Evolutionary conservation across 2,113 vertebrate genomes (phyloP).

Genomic region (Myotis brandtii): DNA sequence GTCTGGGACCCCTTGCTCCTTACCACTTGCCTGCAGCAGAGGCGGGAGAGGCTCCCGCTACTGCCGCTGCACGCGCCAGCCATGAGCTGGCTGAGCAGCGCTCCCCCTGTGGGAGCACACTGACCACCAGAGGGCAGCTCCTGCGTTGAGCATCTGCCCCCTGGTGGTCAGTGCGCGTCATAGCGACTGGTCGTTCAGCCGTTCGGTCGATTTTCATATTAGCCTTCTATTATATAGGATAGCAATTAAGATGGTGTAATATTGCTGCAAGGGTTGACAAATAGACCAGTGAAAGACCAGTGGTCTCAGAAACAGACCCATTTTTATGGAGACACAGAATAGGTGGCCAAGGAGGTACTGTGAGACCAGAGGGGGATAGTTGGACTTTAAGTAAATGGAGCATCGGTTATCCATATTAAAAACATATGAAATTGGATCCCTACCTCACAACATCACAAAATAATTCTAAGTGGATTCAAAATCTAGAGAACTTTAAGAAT

Average conservation of each 20-base stretch:
- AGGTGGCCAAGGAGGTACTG: neutral
- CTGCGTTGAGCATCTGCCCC: too few relatives aligned
- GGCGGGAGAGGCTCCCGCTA: too few relatives aligned
- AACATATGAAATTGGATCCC: neutral
- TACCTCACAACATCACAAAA: slow-evolving; percentile 33
- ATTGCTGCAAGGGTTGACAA: slow-evolving; percentile 9
- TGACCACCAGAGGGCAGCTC: too few relatives aligned
- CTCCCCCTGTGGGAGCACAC: too few relatives aligned
- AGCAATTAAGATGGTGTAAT: slow-evolving; percentile 14
- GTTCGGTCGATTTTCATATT: too few relatives aligned
- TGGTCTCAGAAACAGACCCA: slow-evolving; percentile 19
- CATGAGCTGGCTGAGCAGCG: too few relatives aligned
- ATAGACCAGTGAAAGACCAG: neutral
- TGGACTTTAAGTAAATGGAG: slow-evolving; percentile 38
- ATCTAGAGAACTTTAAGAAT: slow-evolving; percentile 7
- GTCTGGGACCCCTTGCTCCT: too few relatives aligned
- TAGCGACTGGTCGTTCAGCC: too few relatives aligned
- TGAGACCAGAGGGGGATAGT: neutral
- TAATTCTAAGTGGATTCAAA: slow-evolving; percentile 17
- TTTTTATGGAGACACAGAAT: neutral
- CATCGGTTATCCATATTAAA: slow-evolving; percentile 3
- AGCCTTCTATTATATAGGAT: neutral
- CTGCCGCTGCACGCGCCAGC: too few relatives aligned
- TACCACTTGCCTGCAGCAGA: too few relatives aligned
- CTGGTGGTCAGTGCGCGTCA: too few relatives aligned